These are phyloP conservation scores for Takifugu rubripes DNA, from an alignment of 2,797 vertebrate genomes.

Conservation along the genomic window DNA sequence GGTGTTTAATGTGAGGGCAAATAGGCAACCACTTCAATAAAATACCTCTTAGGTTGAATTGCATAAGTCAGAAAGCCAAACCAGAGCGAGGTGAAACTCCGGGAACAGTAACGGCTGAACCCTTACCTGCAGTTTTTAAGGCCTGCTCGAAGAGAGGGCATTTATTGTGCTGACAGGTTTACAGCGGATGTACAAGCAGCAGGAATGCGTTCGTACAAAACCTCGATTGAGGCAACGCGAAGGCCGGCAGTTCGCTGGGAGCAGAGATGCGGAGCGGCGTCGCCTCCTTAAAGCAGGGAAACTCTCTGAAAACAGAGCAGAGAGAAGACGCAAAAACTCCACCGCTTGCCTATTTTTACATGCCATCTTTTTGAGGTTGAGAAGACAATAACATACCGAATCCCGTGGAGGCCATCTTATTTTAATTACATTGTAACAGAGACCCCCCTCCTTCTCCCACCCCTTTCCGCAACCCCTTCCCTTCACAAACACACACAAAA, in stretches of 20 bases:
- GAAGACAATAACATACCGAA: conserved; percentile 74
- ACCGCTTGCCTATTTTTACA: conserved; percentile 61
- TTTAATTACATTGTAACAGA: conserved; percentile 76
- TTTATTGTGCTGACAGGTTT: conserved; percentile 58
- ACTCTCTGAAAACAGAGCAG: conserved; percentile 27
- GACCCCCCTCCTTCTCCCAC: conserved; percentile 61
- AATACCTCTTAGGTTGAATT: conserved; percentile 72
- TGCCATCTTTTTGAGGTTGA: conserved; percentile 58
- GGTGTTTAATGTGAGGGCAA: conserved; percentile 77
- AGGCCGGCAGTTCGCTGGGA: conserved; percentile 5
- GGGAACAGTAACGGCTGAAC: conserved; percentile 34
- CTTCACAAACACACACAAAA: conserved; percentile 71
- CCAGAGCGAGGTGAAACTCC: conserved; percentile 38
- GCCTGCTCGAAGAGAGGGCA: conserved; percentile 37
- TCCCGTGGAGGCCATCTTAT: conserved; percentile 66
- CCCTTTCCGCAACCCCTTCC: conserved; percentile 74
- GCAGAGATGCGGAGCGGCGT: conserved; percentile 18
- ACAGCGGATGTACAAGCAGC: conserved; percentile 26
- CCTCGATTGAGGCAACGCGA: conserved; percentile 17
- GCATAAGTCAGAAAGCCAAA: conserved; percentile 62
- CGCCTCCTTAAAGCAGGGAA: conserved; percentile 22
- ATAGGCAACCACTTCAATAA: conserved; percentile 80
- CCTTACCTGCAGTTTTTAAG: conserved; percentile 50
- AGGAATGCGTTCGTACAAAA: conserved; percentile 33
- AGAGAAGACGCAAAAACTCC: conserved; percentile 32